A percentile compares a stretch with the other conserved stretches of the same genome.
phyloP scores from a whole-genome alignment of 2,113 vertebrate species.

The Poeciliopsis occidentalis region DNA sequence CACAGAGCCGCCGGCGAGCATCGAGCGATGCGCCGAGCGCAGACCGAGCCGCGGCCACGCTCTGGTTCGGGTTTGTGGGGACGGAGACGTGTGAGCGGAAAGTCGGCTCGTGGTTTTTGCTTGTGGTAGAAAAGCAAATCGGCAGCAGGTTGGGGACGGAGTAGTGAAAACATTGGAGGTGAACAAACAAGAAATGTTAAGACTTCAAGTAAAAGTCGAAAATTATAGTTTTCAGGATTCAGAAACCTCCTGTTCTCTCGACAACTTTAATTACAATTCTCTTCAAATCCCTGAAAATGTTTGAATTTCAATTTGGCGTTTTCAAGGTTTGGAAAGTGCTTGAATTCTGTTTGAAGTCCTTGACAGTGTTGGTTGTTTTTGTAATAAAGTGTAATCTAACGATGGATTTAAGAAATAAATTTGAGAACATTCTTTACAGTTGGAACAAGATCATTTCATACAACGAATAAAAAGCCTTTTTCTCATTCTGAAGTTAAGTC shows the following conservation, averaged over 20 bases:
- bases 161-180: neutral
- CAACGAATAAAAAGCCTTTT: no score
- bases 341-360: no score
- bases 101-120: neutral
- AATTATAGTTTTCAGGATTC: neutral
- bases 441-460: no score
- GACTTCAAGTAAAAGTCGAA: neutral
- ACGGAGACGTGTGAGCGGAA: neutral
- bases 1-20: conserved; percentile 45
- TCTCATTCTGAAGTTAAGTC: no score
- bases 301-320: no score
- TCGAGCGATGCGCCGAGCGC: conserved; percentile 11
- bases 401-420: no score
- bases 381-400: no score
- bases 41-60: conserved; percentile 25
- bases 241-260: neutral
- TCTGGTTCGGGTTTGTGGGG: conserved; percentile 19
- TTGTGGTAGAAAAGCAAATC: neutral
- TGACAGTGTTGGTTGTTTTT: no score
- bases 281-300: no score
- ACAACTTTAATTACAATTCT: no score
- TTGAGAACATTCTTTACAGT: no score
- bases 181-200: neutral
- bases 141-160: neutral
- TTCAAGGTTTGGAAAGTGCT: no score